Conservation (phyloP, 2,113 vertebrate species). For the Odontophorus gujanensis region DNA sequence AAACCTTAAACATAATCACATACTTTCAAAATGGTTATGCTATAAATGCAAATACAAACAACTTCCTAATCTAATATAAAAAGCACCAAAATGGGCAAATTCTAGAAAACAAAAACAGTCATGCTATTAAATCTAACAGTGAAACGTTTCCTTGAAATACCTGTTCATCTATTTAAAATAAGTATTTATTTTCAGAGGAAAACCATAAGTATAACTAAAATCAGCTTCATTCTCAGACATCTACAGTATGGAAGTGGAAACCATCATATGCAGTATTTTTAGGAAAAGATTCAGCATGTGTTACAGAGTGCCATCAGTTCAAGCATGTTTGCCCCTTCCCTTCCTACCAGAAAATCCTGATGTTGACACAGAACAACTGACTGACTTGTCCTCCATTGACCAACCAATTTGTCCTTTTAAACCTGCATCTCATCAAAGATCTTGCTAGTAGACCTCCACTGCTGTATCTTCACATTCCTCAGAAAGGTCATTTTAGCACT, state of each 20-base stretch:
- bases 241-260: background rate
- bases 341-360: background rate
- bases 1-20: background rate
- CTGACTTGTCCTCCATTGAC: background rate
- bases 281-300: background rate
- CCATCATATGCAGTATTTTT: background rate
- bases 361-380: background rate
- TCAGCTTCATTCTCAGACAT: background rate
- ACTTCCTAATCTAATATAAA: background rate
- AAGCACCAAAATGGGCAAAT: background rate
- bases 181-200: background rate
- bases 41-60: background rate
- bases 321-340: background rate
- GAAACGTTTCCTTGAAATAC: background rate
- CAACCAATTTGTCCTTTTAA: background rate
- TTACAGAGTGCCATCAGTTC: background rate
- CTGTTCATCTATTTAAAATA: background rate
- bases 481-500: constrained; percentile 2
- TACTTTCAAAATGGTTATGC: background rate
- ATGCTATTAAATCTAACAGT: background rate
- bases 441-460: background rate
- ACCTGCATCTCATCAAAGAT: background rate
- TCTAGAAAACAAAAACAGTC: background rate
- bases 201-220: background rate
- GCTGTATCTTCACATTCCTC: background rate